phyloP scores from a whole-genome alignment of 2,888 invertebrate genomes.

The Trissoscelio sp. region DNA sequence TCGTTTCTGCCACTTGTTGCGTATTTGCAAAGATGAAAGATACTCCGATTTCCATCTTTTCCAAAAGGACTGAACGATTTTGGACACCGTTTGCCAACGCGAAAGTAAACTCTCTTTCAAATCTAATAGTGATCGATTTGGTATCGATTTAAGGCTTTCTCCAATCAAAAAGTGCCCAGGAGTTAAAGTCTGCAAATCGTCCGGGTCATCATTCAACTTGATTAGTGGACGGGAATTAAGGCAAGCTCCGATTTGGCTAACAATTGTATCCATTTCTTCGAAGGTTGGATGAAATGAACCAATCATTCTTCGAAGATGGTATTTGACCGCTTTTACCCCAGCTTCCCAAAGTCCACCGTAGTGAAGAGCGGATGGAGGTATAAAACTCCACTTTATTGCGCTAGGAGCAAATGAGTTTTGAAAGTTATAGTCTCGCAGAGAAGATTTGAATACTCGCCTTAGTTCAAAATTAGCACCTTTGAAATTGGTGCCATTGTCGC shows the following conservation, averaged over 20 bases:
- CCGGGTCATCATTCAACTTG: background rate
- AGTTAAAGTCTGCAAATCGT: background rate
- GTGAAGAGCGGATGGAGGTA: no score
- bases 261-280: constrained; percentile 32
- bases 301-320: constrained; percentile 68
- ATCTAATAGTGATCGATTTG: background rate
- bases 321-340: constrained; percentile 72
- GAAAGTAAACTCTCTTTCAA: background rate
- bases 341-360: constrained; percentile 68
- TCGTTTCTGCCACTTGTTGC: no score
- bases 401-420: no score
- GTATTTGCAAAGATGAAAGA: background rate
- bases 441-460: no score
- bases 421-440: no score
- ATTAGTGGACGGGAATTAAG: constrained; percentile 25
- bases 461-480: no score
- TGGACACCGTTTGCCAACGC: background rate
- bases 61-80: background rate
- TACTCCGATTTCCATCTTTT: background rate
- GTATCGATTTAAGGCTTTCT: no score
- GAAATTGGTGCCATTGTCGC: no score
- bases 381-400: no score
- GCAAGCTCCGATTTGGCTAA: constrained; percentile 22
- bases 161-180: no score
- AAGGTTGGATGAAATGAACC: constrained; percentile 31